These are phyloP conservation scores for Pomacea canaliculata DNA, from an alignment of 2,888 invertebrate genomes.

Conservation along the genomic window DNA sequence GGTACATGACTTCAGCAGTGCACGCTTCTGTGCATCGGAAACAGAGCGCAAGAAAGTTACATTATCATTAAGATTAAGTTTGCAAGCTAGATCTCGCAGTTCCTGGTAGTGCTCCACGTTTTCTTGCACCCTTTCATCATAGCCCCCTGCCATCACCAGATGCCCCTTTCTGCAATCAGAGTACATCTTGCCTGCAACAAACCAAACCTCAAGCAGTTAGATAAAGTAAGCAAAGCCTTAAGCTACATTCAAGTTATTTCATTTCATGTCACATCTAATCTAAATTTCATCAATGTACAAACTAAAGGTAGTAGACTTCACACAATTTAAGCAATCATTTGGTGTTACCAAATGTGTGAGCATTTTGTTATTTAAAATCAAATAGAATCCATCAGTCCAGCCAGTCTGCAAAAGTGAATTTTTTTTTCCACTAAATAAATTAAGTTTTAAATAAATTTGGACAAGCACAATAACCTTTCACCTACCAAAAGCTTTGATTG, in stretches of 20 bases:
- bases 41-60: constrained; percentile 90
- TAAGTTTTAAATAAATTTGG: too few species aligned
- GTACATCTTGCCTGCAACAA: constrained; percentile 46
- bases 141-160: constrained; percentile 95
- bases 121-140: constrained; percentile 87
- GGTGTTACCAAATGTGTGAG: too few species aligned
- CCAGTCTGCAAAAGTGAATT: too few species aligned
- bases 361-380: too few species aligned
- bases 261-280: neutral
- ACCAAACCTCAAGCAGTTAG: constrained; percentile 46
- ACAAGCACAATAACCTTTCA: neutral
- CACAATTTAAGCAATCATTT: too few species aligned
- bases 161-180: constrained; percentile 73
- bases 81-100: constrained; percentile 77
- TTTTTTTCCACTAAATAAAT: too few species aligned
- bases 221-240: neutral
- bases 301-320: neutral
- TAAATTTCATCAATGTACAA: neutral
- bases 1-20: constrained; percentile 81
- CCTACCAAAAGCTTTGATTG: constrained; percentile 83
- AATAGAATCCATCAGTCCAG: too few species aligned
- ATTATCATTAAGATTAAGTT: constrained; percentile 75
- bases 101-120: constrained; percentile 89
- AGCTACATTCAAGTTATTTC: neutral
- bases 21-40: constrained; percentile 85